phyloP scores from a whole-genome alignment of 2,888 invertebrate genomes.

The Synanthedon tipuliformis region DNA sequence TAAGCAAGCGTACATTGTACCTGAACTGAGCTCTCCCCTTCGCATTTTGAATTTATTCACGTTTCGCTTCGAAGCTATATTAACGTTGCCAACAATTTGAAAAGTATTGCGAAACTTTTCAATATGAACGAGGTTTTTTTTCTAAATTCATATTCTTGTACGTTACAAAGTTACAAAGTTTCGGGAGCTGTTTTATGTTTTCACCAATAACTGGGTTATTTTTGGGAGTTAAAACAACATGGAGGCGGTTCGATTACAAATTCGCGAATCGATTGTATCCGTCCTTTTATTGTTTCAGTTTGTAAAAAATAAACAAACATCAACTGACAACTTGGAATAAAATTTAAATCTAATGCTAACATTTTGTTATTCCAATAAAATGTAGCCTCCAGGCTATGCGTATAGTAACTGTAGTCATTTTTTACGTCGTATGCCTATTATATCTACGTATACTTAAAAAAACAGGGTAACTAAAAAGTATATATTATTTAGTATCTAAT shows the following conservation, averaged over 20 bases:
- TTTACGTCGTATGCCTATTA: no score
- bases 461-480: no score
- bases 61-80: constrained; percentile 23
- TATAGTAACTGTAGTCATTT: no score
- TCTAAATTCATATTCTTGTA: constrained; percentile 25
- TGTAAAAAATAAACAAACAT: no score
- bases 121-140: constrained; percentile 20
- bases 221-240: background rate
- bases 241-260: background rate
- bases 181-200: background rate
- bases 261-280: background rate
- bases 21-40: constrained; percentile 12
- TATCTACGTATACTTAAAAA: no score
- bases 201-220: background rate
- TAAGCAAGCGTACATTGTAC: constrained; percentile 15
- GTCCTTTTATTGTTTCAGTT: no score
- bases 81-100: constrained; percentile 32
- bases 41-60: constrained; percentile 35
- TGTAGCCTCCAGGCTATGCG: no score
- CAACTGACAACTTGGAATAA: no score
- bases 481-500: no score
- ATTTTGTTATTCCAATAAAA: no score
- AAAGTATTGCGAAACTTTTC: constrained; percentile 30
- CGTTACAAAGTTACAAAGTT: constrained; percentile 7
- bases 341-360: no score